Base-by-base conservation (phyloP, 1,140 invertebrate species). In the Leguminivora glycinivorella region DNA sequence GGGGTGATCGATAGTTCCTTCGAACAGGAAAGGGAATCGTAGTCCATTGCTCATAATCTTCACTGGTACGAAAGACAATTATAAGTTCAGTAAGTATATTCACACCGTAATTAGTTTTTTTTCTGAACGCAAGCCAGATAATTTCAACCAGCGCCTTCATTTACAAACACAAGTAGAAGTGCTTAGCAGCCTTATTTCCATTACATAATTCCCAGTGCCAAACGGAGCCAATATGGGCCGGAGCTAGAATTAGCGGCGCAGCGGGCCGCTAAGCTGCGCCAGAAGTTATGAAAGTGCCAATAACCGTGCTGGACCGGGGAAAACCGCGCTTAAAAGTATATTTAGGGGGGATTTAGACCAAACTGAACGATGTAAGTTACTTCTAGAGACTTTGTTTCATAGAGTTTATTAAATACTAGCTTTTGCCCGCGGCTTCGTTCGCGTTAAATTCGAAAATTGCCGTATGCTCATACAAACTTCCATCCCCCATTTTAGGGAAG, bases 231-330 rank as follows among this genome's bases (percentile, higher is more conserved):
- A 25, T 58, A 58, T 58, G 56, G 56, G 22, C 24, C 24, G 29
- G n/a, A 29, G 22, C 22, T 26, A 58, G 25, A 58, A 58, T 58
- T 58, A 58, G 56, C 56, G 3, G 24, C 24, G 24, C 25, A 26
- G 24, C 24, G 47, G 17, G 19, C 14, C 17, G 6, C 17, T 52
- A 52, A 52, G 47, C 47, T 52, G 47, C 1, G 14, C 56, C 56
- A 29, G 17, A 58, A 58, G 56, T 58, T 58, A 58, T 58, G 56
- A 22, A 58, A 58, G 56, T 58, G 56, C 56, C 56, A 58, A 58
- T 58, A 58, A 58, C 56, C 56, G 56, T 17, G 22, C 56, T 26
- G 24, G 24, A 6, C 9, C 56, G 10, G 56, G 5, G 25, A 29
- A 58, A 26, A 58, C 12, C 56, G 56, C 56, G 56, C 56, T 58